A percentile compares a stretch with the other conserved stretches of the same genome.
Evolutionary conservation across 2,888 invertebrate species (phyloP).

Genomic region (Parnassius apollo): DNA sequence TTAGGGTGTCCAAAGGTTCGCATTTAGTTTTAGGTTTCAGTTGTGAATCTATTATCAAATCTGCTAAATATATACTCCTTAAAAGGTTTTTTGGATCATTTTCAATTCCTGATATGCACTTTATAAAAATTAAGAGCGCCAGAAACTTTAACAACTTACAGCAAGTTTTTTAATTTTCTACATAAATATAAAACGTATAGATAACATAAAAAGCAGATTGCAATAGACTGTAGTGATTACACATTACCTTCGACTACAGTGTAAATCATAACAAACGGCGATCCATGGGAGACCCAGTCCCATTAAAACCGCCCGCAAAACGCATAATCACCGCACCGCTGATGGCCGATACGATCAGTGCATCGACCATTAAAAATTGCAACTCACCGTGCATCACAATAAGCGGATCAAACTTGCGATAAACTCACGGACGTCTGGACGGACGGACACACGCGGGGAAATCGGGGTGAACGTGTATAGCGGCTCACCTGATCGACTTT

Average conservation of each 20-base stretch:
- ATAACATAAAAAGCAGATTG: not conserved
- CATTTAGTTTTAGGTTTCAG: too few species aligned
- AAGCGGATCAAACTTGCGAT: slow-evolving; percentile 32
- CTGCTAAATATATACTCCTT: too few species aligned
- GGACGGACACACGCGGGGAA: slow-evolving; percentile 26
- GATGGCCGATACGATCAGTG: slow-evolving; percentile 59
- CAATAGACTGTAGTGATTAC: slow-evolving; percentile 1
- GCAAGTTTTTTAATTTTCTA: too few species aligned
- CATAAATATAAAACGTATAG: too few species aligned
- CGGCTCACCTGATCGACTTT: slow-evolving; percentile 12
- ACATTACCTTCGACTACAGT: not conserved
- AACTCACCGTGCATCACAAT: slow-evolving; percentile 47
- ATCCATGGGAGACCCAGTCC: slow-evolving; percentile 25
- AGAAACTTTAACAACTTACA: too few species aligned
- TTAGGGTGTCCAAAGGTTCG: too few species aligned
- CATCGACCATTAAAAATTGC: slow-evolving; percentile 49
- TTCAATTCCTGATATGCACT: too few species aligned
- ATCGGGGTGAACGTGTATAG: slow-evolving; percentile 16
- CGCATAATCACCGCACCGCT: slow-evolving; percentile 57
- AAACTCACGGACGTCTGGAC: slow-evolving; percentile 16
- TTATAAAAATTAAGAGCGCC: too few species aligned
- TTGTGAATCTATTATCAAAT: too few species aligned
- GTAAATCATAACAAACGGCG: slow-evolving; percentile 26
- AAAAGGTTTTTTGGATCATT: too few species aligned
- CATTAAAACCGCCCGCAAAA: slow-evolving; percentile 45